Evolutionary conservation across 2,113 vertebrate genomes (phyloP), one percentile per base, ranked within the genome.

Genomic region (Procavia capensis): DNA sequence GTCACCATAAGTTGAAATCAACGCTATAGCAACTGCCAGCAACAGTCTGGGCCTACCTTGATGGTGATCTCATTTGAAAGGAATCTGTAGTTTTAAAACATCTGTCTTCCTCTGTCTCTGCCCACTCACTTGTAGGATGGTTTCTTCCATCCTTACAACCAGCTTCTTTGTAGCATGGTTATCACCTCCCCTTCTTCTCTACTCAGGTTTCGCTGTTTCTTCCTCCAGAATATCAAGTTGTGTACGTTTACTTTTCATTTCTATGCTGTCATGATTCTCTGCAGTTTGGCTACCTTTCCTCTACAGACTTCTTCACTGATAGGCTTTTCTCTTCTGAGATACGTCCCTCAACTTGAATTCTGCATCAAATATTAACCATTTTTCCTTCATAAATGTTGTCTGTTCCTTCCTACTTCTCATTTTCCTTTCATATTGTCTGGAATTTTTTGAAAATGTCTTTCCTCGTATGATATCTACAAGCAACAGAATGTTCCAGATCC

Each of bases 291-390:
- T 83, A 74, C 81, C 68, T 31, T 45, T 45, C 64, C 45, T 64
- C 81, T 41, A 54, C 1, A 54, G 39, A 41, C 3, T 10, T 75
- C 57, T 16, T 16, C 59, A 41, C 14, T n/a, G 29, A 64, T 24
- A 47, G 79, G 34, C 79, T 94, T 63, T 75, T 76, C 85, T 64
- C 34, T 36, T 89, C 61, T 25, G 72, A 84, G 83, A 9, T 8
- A 34, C 27, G 72, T 88, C 43, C 47, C 45, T 88, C 39, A 41
- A 54, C n/a, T 61, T 74, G 78, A 85, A 88, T 59, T 93, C 34
- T 45, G 27, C 57, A 84, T 70, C n/a, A 83, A 87, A 72, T 34
- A n/a, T 86, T 41, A 95, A 95, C 70, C 87, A 36, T 9, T 82
- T 61, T 74, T 87, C 41, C 50, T 61, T 92, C 61, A 24, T 94